These are phyloP conservation scores for Aspidiotus destructor DNA, from an alignment of 2,888 invertebrate genomes.

Conservation along the genomic window DNA sequence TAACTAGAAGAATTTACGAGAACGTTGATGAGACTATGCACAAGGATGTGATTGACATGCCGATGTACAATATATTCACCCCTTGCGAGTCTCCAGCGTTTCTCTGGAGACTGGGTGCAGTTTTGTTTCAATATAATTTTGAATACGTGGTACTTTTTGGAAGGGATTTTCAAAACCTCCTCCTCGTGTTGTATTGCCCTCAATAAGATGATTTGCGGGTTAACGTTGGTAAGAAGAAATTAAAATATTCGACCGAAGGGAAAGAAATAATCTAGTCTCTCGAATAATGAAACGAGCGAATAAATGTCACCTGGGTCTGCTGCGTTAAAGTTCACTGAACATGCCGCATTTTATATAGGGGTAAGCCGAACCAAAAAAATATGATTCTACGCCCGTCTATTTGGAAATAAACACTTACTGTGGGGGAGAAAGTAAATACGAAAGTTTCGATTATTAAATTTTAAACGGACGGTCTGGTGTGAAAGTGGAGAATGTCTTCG, in stretches of 20 bases:
- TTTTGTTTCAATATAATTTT: not conserved
- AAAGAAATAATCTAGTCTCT: not conserved
- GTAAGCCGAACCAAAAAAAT: not conserved
- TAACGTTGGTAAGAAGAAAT: slow-evolving; percentile 4
- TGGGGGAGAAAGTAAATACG: slow-evolving; percentile 9
- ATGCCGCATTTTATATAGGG: not conserved
- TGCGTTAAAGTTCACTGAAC: not conserved
- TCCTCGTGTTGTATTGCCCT: not conserved
- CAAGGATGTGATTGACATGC: slow-evolving; percentile 5
- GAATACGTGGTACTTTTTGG: not conserved
- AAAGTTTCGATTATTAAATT: slow-evolving; percentile 15
- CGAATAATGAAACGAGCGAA: not conserved
- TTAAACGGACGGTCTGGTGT: not conserved
- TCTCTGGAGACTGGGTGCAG: not conserved
- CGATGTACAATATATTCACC: slow-evolving; percentile 1
- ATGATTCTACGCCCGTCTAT: not conserved
- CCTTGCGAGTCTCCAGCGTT: not conserved
- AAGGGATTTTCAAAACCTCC: not conserved
- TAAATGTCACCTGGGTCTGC: slow-evolving; percentile 1
- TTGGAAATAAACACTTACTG: slow-evolving; percentile 4
- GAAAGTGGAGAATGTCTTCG: slow-evolving; percentile 10
- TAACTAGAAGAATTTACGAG: not conserved
- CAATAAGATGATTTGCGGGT: not conserved
- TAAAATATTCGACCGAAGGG: slow-evolving; percentile 1
- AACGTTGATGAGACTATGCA: slow-evolving; percentile 9